phyloP scores from a whole-genome alignment of 2,797 vertebrate species.

The Eulemur rubriventer region DNA sequence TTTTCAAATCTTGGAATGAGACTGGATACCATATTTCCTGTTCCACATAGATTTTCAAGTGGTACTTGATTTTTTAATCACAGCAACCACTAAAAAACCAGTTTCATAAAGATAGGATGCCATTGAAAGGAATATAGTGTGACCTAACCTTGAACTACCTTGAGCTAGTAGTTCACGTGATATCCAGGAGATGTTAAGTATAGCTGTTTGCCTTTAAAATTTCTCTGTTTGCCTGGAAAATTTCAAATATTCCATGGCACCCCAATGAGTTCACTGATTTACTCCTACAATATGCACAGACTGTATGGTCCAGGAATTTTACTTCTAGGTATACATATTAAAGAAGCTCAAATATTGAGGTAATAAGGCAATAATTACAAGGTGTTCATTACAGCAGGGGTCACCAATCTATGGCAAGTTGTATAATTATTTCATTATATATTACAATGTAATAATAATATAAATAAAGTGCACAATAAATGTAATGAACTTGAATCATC shows the following conservation, averaged over 20 bases:
- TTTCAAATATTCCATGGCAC: background rate
- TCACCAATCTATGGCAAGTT: too few species aligned
- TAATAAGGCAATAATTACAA: background rate
- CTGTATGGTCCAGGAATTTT: background rate
- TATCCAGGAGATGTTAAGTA: background rate
- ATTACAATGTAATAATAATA: too few species aligned
- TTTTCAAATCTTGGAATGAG: background rate
- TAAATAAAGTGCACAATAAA: too few species aligned
- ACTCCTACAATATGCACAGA: background rate
- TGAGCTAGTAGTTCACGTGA: background rate
- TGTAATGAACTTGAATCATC: too few species aligned
- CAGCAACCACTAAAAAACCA: background rate
- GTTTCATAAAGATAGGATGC: background rate
- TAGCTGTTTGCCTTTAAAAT: background rate
- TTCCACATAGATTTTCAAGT: background rate
- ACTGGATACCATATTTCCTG: background rate
- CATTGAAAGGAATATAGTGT: background rate
- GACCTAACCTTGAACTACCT: background rate
- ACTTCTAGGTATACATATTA: background rate
- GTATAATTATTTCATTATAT: too few species aligned
- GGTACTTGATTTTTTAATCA: background rate
- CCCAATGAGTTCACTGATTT: background rate
- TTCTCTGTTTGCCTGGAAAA: background rate
- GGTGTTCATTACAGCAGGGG: background rate
- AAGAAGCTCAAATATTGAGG: background rate